Conservation (phyloP, 2,888 invertebrate genomes). For the Euphydryas editha region DNA sequence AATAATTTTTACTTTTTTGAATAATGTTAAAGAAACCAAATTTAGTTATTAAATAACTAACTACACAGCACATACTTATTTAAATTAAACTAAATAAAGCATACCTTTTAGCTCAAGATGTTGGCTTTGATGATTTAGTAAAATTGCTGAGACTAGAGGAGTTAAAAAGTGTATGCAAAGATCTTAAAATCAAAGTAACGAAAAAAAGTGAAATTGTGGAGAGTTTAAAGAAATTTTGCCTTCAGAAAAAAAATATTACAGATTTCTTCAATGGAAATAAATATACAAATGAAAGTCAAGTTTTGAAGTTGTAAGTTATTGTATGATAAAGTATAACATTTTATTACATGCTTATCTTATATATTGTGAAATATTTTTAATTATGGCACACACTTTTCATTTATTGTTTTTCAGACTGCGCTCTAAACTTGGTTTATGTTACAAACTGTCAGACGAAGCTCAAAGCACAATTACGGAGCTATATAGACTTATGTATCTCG, state of each 20-base stretch:
- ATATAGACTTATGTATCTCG: conserved; percentile 73
- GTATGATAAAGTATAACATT: not conserved
- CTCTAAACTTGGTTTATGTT: conserved; percentile 62
- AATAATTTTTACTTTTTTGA: too few relatives aligned
- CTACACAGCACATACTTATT: too few relatives aligned
- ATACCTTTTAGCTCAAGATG: conserved; percentile 41
- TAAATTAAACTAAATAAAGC: not conserved
- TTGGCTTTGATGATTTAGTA: conserved; percentile 53
- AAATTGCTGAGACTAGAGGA: conserved; percentile 59
- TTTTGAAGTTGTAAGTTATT: conserved; percentile 58
- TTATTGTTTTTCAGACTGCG: conserved; percentile 56
- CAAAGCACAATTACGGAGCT: conserved; percentile 62
- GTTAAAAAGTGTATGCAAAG: conserved; percentile 64
- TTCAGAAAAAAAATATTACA: conserved; percentile 53
- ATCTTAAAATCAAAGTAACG: conserved; percentile 58
- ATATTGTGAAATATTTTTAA: too few relatives aligned
- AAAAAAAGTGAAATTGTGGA: conserved; percentile 58
- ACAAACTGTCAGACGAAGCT: conserved; percentile 62
- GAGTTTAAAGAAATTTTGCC: conserved; percentile 53
- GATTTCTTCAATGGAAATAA: conserved; percentile 51
- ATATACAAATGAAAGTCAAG: conserved; percentile 53
- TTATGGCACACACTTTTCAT: not conserved
- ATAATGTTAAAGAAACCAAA: too few relatives aligned
- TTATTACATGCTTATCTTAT: too few relatives aligned
- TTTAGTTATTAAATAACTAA: too few relatives aligned